Conservation (phyloP, 2,113 vertebrate species). For the Crypturellus undulatus region DNA sequence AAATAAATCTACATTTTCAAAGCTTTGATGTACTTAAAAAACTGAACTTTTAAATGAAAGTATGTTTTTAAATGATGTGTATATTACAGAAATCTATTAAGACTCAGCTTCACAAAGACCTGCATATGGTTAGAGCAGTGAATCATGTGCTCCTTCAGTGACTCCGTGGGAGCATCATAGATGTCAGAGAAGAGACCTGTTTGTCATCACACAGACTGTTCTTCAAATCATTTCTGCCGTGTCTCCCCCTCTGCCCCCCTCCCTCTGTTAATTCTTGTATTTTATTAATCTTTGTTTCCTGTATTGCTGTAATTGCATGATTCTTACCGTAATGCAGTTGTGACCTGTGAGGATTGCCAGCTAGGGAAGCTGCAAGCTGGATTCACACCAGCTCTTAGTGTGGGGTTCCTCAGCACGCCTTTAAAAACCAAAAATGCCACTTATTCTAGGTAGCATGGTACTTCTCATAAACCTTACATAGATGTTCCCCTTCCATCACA, state of each 20-base stretch:
- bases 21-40: conserved; percentile 63
- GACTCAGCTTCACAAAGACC: conserved; percentile 17
- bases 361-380: not conserved
- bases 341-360: not conserved
- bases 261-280: not conserved
- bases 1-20: conserved; percentile 57
- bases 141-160: not conserved
- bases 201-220: not conserved
- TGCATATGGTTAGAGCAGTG: not conserved
- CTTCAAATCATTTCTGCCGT: not conserved
- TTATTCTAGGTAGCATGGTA: not conserved
- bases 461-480: not conserved
- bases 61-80: conserved; percentile 36
- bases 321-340: not conserved
- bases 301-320: not conserved
- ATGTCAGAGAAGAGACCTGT: not conserved
- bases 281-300: not conserved
- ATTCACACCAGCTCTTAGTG: not conserved
- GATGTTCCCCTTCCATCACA: not conserved
- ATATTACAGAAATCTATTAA: conserved; percentile 37
- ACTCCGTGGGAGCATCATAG: not conserved
- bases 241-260: not conserved
- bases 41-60: conserved; percentile 24
- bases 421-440: not conserved
- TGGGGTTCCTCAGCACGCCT: not conserved